Conservation (phyloP, 2,888 invertebrate genomes). For the Cabera pusaria region DNA sequence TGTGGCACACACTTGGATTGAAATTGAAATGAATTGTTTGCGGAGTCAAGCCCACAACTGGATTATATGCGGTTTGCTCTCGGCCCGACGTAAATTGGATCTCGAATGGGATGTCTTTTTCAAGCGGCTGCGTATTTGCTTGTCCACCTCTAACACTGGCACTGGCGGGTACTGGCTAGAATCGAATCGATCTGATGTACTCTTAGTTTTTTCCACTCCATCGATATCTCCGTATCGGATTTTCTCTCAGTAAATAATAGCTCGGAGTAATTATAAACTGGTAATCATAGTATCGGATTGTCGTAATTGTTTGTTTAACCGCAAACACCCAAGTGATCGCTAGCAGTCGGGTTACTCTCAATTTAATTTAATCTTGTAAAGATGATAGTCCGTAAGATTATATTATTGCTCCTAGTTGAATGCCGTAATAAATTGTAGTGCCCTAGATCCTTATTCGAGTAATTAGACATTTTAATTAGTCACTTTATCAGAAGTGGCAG, state of each 20-base stretch:
- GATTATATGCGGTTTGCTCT: slow-evolving; percentile 62
- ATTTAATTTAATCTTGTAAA: too few species aligned
- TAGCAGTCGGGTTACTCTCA: background rate
- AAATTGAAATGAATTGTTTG: slow-evolving; percentile 78
- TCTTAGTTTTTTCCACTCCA: slow-evolving; percentile 1
- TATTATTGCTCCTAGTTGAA: too few species aligned
- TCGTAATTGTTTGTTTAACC: background rate
- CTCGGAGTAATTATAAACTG: background rate
- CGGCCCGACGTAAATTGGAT: slow-evolving; percentile 64
- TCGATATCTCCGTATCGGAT: background rate
- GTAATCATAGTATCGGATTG: background rate
- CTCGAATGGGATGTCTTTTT: slow-evolving; percentile 68
- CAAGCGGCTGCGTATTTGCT: slow-evolving; percentile 44
- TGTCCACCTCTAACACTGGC: slow-evolving; percentile 31
- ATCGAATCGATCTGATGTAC: slow-evolving; percentile 11
- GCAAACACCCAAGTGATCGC: background rate
- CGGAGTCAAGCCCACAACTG: slow-evolving; percentile 54
- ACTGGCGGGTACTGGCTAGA: slow-evolving; percentile 13
- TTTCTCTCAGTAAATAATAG: background rate
- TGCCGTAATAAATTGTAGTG: too few species aligned
- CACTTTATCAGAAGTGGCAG: background rate
- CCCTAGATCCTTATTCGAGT: too few species aligned
- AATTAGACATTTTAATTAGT: too few species aligned
- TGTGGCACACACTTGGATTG: slow-evolving; percentile 54
- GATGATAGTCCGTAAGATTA: too few species aligned